Base-by-base conservation (phyloP, 2,888 invertebrate species). In the Meta bourneti region DNA sequence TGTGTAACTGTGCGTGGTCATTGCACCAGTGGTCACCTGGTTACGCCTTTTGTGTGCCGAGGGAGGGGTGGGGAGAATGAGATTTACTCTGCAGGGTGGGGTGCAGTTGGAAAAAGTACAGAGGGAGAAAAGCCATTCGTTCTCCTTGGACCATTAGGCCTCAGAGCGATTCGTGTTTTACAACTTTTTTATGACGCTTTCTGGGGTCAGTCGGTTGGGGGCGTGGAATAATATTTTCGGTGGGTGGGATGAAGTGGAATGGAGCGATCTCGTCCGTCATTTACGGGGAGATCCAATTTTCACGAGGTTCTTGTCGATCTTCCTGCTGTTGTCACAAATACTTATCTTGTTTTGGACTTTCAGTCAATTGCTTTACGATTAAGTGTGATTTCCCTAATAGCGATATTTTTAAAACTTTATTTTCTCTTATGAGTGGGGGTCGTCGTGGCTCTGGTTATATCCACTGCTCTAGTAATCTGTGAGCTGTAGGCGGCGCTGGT, bases 21-120 rank as follows among this genome's bases (percentile, higher is more conserved):
- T 79, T 79, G 85, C 49, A 48, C 81, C 74, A 69, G 70, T 81
- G 88, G 88, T 88, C 88, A 88, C 88, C 88, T 88, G 81, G 88
- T 81, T 61, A 88, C 88, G 88, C 81, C 88, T 88, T 80, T 81
- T 79, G 75, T 83, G 54, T 83, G 82, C 61, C 34, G 34, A n/a
- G 8, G 79, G 13, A n/a, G 78, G 71, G 72, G 71, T 9, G 69
- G 74, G 84, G 34, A 34, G 11, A 48, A 48, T n/a, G 48, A 86
- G 85, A 86, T 86, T 85, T 86, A 49, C 85, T 75, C 69, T 75
- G 34, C 61, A 54, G n/a, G 61, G 52, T 20, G n/a, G 82, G 72
- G 83, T 48, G 49, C 19, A 54, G n/a, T 54, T 54, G n/a, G 34
- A 69, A 34, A 34, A 69, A 69, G 69, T 69, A 34, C 48, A 34